Evolutionary conservation across 2,113 vertebrate species (phyloP).

Genomic region (Brevimyrus niger): DNA sequence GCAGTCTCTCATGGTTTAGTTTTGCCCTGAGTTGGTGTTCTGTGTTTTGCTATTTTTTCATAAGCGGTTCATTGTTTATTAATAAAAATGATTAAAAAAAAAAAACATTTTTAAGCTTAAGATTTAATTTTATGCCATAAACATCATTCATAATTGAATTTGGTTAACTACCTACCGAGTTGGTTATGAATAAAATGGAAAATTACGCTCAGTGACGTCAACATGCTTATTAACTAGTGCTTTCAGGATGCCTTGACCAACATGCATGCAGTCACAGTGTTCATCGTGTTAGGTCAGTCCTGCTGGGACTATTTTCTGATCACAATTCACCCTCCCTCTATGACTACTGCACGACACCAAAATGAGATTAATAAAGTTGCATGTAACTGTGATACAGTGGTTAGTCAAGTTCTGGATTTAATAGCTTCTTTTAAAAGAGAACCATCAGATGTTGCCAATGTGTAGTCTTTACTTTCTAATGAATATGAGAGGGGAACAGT

Average conservation of each 20-base stretch:
- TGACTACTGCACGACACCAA: neutral
- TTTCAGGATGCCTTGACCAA: neutral
- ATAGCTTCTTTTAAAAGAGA: neutral
- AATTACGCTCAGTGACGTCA: neutral
- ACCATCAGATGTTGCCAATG: neutral
- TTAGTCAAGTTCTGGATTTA: neutral
- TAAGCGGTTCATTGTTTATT: neutral
- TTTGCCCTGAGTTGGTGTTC: neutral
- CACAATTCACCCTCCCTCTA: neutral
- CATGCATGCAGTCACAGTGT: neutral
- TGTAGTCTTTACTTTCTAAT: neutral
- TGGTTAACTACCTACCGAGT: neutral
- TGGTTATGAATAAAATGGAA: neutral
- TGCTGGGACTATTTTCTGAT: neutral
- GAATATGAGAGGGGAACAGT: neutral
- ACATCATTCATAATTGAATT: neutral
- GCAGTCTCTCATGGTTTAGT: neutral
- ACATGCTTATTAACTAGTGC: neutral
- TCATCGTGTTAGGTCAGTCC: neutral
- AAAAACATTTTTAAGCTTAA: neutral
- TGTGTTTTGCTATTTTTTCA: neutral
- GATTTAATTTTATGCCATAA: neutral
- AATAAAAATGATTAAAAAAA: neutral
- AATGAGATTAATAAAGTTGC: neutral
- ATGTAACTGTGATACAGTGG: neutral